Evolutionary conservation across 2,888 invertebrate genomes (phyloP), one percentile per base, ranked within the genome.

Genomic region (Horisme vitalbata): DNA sequence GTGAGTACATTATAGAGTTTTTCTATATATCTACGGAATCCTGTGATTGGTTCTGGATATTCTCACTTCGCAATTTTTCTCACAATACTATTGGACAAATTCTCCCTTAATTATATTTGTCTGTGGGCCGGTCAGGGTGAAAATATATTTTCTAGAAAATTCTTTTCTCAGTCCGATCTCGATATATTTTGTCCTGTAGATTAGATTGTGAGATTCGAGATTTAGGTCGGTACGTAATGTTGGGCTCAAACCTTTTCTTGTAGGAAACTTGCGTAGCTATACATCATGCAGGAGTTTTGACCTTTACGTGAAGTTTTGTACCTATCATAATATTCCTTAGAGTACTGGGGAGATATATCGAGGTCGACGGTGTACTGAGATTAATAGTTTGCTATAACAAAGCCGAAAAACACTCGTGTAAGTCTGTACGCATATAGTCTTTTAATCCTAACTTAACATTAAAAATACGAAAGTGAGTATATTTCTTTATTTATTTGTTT

Each of bases 31-130:
- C 24, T 28, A 30, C 41, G 44, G 49, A 41, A 45, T 49, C 34
- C 41, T 44, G 5, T 13, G 7, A 1, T 15, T 11, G 5, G 5
- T 6, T 23, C n/a, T 1, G 5, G 11, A 20, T 32, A 44, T 39
- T 38, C 39, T 32, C 33, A 18, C 44, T 50, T 50, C 20, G 11
- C 43, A 41, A 41, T 56, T 58, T 48, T 48, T 45, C 33, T 34
- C 9, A 30, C 60, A 62, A 62, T 63, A 60, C 65, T 65, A 68
- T 68, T 55, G 59, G 59, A 53, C 59, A 65, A 71, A 68, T 73
- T 69, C 54, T 48, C 52, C 61, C 65, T 61, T 70, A 73, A 74
- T 75, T 74, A 70, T 72, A 65, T 73, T 73, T 68, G 64, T 72
- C 60, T 63, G 55, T 47, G 58, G 60, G 55, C 61, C 48, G 57